Base-by-base conservation (phyloP, 1,140 invertebrate genomes). In the Olivierus martensii region DNA sequence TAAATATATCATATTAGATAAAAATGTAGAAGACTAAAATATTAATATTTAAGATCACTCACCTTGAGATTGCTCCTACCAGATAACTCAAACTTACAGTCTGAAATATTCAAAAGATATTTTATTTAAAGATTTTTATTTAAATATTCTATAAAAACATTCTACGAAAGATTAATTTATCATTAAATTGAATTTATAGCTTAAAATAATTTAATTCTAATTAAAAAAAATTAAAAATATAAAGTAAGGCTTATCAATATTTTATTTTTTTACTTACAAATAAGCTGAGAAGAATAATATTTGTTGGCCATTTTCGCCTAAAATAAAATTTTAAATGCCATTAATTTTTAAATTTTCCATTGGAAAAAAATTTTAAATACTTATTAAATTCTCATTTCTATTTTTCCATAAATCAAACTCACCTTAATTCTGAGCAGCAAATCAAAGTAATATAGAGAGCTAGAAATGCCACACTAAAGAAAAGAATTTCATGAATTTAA, bases 211-310 rank as follows among this genome's bases (percentile, higher is more conserved):
- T n/a, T n/a, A n/a, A n/a, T n/a, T n/a, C n/a, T n/a, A n/a, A n/a
- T n/a, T n/a, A n/a, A n/a, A n/a, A n/a, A n/a, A n/a, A n/a, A n/a
- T n/a, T n/a, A n/a, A n/a, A n/a, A n/a, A n/a, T n/a, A n/a, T n/a
- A n/a, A n/a, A n/a, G n/a, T n/a, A n/a, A n/a, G n/a, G n/a, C n/a
- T n/a, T n/a, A n/a, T n/a, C n/a, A 42, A 48, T 5, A 38, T 54
- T 34, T 41, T 15, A 18, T 34, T 35, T 44, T 49, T 37, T 17
- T 56, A 71, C 65, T 73, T 67, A 76, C 75, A 69, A 77, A 69
- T 5, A 75, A 51, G 36, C 54, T 57, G 1, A 78, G 67, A 49
- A 69, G 69, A 46, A 76, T 72, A 45, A 71, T 67, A 56, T 77
- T 77, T 21, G 56, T 69, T 7, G 76, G 75, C 56, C 66, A 62